A percentile compares a stretch with the other conserved stretches of the same genome.
Conservation (phyloP, 2,113 vertebrate species). For the Scartelaos histophorus region DNA sequence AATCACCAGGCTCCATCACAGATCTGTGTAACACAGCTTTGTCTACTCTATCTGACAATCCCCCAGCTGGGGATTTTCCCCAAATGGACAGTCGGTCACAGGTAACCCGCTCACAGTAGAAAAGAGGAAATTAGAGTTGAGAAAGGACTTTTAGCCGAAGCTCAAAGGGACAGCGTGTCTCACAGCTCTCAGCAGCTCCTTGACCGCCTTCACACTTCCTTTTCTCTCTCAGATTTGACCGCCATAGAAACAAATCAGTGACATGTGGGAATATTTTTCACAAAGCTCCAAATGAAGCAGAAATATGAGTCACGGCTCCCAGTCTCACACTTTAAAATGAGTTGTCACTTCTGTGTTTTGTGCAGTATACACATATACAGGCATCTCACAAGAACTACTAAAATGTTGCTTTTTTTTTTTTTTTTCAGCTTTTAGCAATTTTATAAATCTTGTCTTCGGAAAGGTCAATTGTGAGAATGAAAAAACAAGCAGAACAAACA, state of each 20-base stretch:
- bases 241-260: slow-evolving; percentile 24
- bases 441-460: background rate
- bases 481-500: too few relatives aligned
- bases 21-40: slow-evolving; percentile 65
- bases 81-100: slow-evolving; percentile 65
- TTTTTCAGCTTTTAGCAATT: background rate
- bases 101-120: slow-evolving; percentile 50
- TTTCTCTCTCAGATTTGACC: slow-evolving; percentile 46
- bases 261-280: slow-evolving; percentile 39
- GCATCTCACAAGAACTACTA: background rate
- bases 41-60: slow-evolving; percentile 42
- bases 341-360: slow-evolving; percentile 22
- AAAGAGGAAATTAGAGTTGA: slow-evolving; percentile 51
- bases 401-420: too few relatives aligned
- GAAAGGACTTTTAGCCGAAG: slow-evolving; percentile 58
- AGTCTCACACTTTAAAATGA: slow-evolving; percentile 27
- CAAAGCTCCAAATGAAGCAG: slow-evolving; percentile 24
- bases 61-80: slow-evolving; percentile 48
- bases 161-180: slow-evolving; percentile 41
- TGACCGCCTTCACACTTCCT: slow-evolving; percentile 40
- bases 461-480: too few relatives aligned
- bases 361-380: slow-evolving; percentile 7
- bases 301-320: slow-evolving; percentile 24
- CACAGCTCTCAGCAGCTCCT: slow-evolving; percentile 39
- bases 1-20: slow-evolving; percentile 55